phyloP scores from a whole-genome alignment of 2,888 invertebrate genomes.

The Drosophila suboccidentalis region DNA sequence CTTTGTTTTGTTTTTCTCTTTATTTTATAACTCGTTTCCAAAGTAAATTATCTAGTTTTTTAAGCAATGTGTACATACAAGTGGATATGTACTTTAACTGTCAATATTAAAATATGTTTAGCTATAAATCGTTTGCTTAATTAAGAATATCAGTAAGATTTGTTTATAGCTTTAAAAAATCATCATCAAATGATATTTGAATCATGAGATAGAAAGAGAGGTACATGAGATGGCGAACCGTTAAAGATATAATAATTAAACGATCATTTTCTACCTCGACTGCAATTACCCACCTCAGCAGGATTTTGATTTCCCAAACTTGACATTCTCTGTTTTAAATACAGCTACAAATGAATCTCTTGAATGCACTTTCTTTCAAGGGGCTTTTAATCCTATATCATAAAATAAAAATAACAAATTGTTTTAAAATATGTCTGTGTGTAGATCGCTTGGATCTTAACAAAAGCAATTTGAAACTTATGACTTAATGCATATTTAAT shows the following conservation, averaged over 20 bases:
- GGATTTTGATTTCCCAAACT: not conserved
- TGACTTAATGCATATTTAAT: conserved; percentile 36
- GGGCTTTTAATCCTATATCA: conserved; percentile 20
- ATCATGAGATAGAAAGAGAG: conserved; percentile 12
- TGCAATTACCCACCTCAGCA: not conserved
- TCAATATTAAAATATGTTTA: conserved; percentile 24
- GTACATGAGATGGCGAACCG: not conserved
- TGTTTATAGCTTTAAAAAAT: too few relatives aligned
- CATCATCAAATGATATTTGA: not conserved
- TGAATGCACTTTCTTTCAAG: not conserved
- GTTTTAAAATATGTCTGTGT: conserved; percentile 8
- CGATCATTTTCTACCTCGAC: not conserved
- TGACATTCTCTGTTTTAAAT: too few relatives aligned
- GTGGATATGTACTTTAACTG: conserved; percentile 23
- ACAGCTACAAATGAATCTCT: not conserved
- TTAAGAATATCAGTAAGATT: not conserved
- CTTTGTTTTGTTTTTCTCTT: conserved; percentile 13
- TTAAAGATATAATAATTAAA: not conserved
- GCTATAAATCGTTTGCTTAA: conserved; percentile 13
- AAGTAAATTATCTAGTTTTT: conserved; percentile 12
- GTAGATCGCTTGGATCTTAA: conserved; percentile 23
- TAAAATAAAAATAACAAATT: conserved; percentile 19
- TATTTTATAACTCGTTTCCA: not conserved
- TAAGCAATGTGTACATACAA: conserved; percentile 12
- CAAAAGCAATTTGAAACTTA: conserved; percentile 30